Percentiles rank a stretch among this genome's conserved stretches.
Conservation (phyloP, 2,888 invertebrate genomes). For the Polylopha cassiicola region DNA sequence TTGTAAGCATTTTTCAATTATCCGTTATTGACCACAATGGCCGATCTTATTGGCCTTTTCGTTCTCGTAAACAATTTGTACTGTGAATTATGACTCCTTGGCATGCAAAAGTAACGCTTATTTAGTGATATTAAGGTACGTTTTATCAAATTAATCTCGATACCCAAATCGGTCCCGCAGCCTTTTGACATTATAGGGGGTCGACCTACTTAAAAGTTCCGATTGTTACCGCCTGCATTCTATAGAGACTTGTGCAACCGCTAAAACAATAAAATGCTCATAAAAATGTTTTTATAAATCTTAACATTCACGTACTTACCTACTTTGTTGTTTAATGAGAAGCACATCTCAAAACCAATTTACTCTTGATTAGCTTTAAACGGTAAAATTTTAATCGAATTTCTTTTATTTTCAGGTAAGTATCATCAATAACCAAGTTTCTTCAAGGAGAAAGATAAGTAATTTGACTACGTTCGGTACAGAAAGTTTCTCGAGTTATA, state of each 20-base stretch:
- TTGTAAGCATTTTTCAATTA: slow-evolving; percentile 74
- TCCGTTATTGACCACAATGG: slow-evolving; percentile 72
- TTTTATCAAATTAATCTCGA: slow-evolving; percentile 25
- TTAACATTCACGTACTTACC: too few species aligned
- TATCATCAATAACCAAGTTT: slow-evolving; percentile 31
- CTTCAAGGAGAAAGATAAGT: slow-evolving; percentile 23
- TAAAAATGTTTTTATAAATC: too few species aligned
- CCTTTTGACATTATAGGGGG: slow-evolving; percentile 44
- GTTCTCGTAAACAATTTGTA: slow-evolving; percentile 61
- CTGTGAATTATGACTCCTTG: slow-evolving; percentile 31
- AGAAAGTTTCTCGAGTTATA: slow-evolving; percentile 11
- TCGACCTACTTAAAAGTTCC: slow-evolving; percentile 54
- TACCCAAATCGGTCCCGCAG: slow-evolving; percentile 40
- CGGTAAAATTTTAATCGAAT: slow-evolving; percentile 26
- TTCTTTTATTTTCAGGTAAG: slow-evolving; percentile 61
- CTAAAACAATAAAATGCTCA: slow-evolving; percentile 50
- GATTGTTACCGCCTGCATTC: slow-evolving; percentile 55
- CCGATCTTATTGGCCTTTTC: slow-evolving; percentile 64
- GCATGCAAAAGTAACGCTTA: slow-evolving; percentile 31
- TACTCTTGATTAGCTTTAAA: too few species aligned
- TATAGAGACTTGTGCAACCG: slow-evolving; percentile 45
- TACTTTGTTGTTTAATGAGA: too few species aligned
- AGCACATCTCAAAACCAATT: too few species aligned
- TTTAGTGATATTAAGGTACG: slow-evolving; percentile 6
- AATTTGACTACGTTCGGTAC: slow-evolving; percentile 13